Conservation (phyloP, 2,888 invertebrate genomes). For the Acanthosepion lycidas region DNA sequence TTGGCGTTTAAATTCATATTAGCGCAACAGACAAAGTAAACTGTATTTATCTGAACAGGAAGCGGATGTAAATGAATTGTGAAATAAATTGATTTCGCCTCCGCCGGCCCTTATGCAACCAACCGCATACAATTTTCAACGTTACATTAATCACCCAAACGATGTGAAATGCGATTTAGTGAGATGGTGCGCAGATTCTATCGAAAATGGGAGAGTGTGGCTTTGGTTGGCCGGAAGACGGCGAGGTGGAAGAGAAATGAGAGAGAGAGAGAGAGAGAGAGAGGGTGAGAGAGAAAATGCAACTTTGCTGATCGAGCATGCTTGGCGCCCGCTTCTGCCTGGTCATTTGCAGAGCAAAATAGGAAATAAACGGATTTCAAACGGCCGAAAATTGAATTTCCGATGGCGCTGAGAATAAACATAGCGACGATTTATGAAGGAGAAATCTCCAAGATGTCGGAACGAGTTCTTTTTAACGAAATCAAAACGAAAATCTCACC, state of each 20-base stretch:
- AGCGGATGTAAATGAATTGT: conserved; percentile 33
- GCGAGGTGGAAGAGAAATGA: background rate
- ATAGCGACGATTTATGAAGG: background rate
- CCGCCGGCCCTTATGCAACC: background rate
- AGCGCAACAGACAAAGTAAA: conserved; percentile 22
- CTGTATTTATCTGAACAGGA: conserved; percentile 20
- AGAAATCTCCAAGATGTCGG: background rate
- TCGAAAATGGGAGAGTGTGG: background rate
- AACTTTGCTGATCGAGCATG: background rate
- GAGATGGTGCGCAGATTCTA: background rate
- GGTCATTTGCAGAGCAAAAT: background rate
- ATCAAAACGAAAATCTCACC: background rate
- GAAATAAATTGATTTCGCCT: conserved; percentile 20
- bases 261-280: background rate
- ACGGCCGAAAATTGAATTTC: conserved; percentile 3
- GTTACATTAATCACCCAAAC: conserved; percentile 10
- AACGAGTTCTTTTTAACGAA: background rate
- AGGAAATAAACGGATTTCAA: background rate
- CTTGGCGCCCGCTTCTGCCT: conserved; percentile 1
- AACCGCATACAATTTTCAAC: conserved; percentile 18
- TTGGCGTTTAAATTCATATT: conserved; percentile 22
- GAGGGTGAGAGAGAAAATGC: background rate
- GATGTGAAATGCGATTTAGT: background rate
- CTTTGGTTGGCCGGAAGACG: background rate
- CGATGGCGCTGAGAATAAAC: background rate